Evolutionary conservation across 2,888 invertebrate species (phyloP).

Genomic region (Plemyria rubiginata): DNA sequence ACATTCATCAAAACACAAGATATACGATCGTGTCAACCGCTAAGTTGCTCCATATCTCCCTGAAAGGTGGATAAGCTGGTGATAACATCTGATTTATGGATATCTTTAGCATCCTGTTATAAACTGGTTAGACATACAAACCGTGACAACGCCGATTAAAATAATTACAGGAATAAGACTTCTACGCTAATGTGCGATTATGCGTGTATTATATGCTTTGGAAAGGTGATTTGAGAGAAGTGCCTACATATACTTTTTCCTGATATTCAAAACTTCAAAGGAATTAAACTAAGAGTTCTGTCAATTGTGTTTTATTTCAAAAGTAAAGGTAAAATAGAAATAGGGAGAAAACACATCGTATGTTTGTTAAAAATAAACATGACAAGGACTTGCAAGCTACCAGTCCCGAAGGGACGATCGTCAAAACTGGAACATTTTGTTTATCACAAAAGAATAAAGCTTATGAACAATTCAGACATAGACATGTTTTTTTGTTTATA

Average conservation of each 20-base stretch:
- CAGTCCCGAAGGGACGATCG: neutral
- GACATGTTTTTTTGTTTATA: neutral
- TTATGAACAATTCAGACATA: too few relatives aligned
- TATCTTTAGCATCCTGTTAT: constrained; percentile 39
- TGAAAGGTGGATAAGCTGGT: constrained; percentile 28
- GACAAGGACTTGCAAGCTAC: neutral
- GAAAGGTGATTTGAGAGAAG: neutral
- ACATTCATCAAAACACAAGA: constrained; percentile 17
- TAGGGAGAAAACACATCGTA: neutral
- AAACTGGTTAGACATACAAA: constrained; percentile 36
- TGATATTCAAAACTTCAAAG: neutral
- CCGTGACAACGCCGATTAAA: constrained; percentile 21
- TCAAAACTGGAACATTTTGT: neutral
- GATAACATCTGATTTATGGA: constrained; percentile 47
- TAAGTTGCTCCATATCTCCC: constrained; percentile 32
- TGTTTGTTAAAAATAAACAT: neutral
- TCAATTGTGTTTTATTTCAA: neutral
- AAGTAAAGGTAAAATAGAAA: neutral
- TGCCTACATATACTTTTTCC: neutral
- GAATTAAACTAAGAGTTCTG: neutral
- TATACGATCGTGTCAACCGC: constrained; percentile 24
- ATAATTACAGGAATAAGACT: neutral
- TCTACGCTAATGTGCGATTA: too few relatives aligned
- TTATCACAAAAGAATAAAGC: too few relatives aligned
- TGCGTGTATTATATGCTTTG: neutral